phyloP scores from a whole-genome alignment of 92 coral and sea anemone species.

The Actinostola sp. region DNA sequence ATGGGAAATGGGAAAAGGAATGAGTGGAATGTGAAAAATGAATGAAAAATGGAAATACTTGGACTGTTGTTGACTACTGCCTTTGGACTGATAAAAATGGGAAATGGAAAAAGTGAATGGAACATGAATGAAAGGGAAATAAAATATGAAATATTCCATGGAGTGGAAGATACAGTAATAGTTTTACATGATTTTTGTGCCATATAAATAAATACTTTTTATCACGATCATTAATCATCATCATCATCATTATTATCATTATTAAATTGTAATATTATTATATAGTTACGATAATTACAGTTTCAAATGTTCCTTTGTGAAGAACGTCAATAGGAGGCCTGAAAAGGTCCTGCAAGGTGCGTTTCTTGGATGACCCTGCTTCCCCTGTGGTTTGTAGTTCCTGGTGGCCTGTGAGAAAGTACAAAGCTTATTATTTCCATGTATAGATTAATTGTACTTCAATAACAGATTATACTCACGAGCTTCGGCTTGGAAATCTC shows the following conservation, averaged over 20 bases:
- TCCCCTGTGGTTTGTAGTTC: conserved; percentile 23
- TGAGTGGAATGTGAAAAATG: too few relatives aligned
- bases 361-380: conserved; percentile 53
- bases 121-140: too few relatives aligned
- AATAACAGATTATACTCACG: conserved; percentile 53
- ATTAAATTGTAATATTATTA: not conserved
- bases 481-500: conserved; percentile 99
- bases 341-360: conserved; percentile 91
- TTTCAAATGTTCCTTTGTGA: conserved; percentile 98
- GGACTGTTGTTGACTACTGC: too few relatives aligned
- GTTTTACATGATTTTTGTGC: too few relatives aligned
- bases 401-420: conserved; percentile 64
- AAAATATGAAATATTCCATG: too few relatives aligned
- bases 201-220: not conserved
- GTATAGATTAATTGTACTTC: not conserved
- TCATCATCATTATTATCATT: not conserved
- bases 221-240: too few relatives aligned
- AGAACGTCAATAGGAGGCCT: conserved; percentile 94
- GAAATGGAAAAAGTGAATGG: too few relatives aligned
- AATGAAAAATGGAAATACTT: too few relatives aligned
- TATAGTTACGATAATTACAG: conserved; percentile 57
- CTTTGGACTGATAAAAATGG: too few relatives aligned
- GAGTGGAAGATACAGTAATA: too few relatives aligned
- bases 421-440: not conserved
- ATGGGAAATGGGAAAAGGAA: too few relatives aligned